phyloP scores from a whole-genome alignment of 2,888 invertebrate genomes.

The Neoascia interrupta region DNA sequence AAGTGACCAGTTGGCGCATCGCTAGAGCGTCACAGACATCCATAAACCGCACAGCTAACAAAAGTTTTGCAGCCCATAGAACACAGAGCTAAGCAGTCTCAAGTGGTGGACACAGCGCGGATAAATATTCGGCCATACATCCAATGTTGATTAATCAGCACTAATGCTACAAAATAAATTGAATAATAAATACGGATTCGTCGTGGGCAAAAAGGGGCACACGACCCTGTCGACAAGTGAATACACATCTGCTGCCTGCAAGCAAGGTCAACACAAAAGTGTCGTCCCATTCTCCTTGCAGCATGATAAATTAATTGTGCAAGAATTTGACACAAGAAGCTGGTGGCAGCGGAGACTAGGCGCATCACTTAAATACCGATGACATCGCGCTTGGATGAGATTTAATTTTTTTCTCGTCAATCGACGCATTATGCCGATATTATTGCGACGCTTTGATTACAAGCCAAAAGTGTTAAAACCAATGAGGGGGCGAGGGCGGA shows the following conservation, averaged over 20 bases:
- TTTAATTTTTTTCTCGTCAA: slow-evolving; percentile 7
- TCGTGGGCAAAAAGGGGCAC: too few species aligned
- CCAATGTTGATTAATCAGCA: slow-evolving; percentile 60
- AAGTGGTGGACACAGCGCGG: slow-evolving; percentile 33
- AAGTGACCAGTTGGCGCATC: slow-evolving; percentile 51
- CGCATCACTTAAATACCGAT: slow-evolving; percentile 35
- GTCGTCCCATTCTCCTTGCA: neutral
- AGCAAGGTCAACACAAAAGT: slow-evolving; percentile 29
- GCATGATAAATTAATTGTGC: slow-evolving; percentile 27
- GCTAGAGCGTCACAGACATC: slow-evolving; percentile 23
- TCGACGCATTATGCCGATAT: slow-evolving; percentile 54
- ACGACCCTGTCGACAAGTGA: slow-evolving; percentile 3
- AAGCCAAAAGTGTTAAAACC: slow-evolving; percentile 35
- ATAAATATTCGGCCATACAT: slow-evolving; percentile 4
- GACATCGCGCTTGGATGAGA: slow-evolving; percentile 38
- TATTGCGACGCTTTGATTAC: slow-evolving; percentile 41
- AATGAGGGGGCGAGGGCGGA: neutral
- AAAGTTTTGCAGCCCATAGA: neutral
- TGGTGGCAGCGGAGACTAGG: too few species aligned
- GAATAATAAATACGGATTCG: slow-evolving; percentile 52
- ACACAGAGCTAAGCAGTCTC: slow-evolving; percentile 12
- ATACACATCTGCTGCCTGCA: slow-evolving; percentile 3
- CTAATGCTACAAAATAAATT: slow-evolving; percentile 51
- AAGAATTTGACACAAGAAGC: slow-evolving; percentile 10
- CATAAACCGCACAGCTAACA: neutral